Base-by-base conservation (phyloP, 1,140 invertebrate genomes). In the Drosophila carrolli region DNA sequence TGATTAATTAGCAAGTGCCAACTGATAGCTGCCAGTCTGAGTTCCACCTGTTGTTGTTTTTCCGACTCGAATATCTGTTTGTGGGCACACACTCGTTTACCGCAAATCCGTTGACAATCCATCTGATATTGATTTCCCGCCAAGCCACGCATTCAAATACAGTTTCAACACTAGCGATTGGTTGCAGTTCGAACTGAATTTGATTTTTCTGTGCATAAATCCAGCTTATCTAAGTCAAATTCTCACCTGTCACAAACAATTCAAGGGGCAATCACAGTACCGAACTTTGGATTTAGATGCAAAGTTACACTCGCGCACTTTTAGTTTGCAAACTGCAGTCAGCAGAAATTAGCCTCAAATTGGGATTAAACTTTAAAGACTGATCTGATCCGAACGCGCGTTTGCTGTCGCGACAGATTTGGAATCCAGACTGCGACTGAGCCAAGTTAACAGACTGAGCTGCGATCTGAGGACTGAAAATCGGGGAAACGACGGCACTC, bases 401-500 rank as follows among this genome's bases (percentile, higher is more conserved):
- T 79, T 88, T 72, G 50, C 82, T 88, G 78, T 88, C 83, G 84
- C 83, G 73, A 89, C 72, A 77, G 83, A 83, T 89, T 89, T 77
- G 70, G 56, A 79, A 77, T 72, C 77, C 76, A 63, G 67, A 73
- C 83, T 88, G 70, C 47, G 11, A 63, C 63, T 58, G 38, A 47
- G 68, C 65, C 66, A 68, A 54, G 65, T 66, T 66, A 44, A 19
- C 58, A 44, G 44, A 29, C 44, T 14, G 35, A 16, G 27, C 37
- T 60, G 54, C 65, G 77, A 76, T 70, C 70, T 59, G 72, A 46
- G 40, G 75, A 67, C 51, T 43, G 55, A 57, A 37, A 50, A 66
- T 11, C 29, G 48, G 48, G 48, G 48, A 51, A 51, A 51, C 48
- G 48, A 43, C 38, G 38, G 51, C 16, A 63, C 60, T 63, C 51